Evolutionary conservation across 2,113 vertebrate species (phyloP).

Genomic region (Crotophaga sulcirostris): DNA sequence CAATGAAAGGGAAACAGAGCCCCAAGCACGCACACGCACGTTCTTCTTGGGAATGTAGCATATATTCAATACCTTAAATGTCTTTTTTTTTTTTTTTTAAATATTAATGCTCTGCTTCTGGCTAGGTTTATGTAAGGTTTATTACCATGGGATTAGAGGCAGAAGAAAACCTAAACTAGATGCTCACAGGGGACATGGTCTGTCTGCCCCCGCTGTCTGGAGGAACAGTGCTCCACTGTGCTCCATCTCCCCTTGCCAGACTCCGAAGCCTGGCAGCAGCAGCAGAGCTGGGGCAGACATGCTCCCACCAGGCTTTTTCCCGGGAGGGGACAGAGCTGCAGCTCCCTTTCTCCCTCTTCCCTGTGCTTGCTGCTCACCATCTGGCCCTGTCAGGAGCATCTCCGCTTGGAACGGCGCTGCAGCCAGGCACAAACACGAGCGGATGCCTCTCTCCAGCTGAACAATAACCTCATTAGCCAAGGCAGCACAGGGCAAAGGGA

Average conservation of each 20-base stretch:
- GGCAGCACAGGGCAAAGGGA: background rate
- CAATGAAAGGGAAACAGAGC: constrained; percentile 57
- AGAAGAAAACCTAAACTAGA: background rate
- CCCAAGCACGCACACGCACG: background rate
- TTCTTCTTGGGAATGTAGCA: background rate
- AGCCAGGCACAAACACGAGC: background rate
- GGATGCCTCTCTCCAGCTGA: background rate
- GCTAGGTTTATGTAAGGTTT: constrained; percentile 18
- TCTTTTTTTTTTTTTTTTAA: background rate
- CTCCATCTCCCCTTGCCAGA: background rate
- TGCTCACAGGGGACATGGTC: background rate
- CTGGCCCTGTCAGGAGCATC: constrained; percentile 22
- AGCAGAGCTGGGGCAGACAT: background rate
- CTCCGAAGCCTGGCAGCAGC: background rate
- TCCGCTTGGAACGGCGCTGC: background rate
- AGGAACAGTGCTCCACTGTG: accelerated
- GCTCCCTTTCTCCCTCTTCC: background rate
- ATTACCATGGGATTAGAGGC: background rate
- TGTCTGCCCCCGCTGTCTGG: background rate
- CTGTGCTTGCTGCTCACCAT: background rate
- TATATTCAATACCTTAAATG: background rate
- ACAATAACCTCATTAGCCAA: background rate
- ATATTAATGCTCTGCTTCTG: background rate
- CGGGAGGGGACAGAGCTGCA: background rate
- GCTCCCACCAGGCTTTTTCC: background rate